These are phyloP conservation scores for Anseranas semipalmata DNA, from an alignment of 2,113 vertebrate genomes.

Conservation along the genomic window DNA sequence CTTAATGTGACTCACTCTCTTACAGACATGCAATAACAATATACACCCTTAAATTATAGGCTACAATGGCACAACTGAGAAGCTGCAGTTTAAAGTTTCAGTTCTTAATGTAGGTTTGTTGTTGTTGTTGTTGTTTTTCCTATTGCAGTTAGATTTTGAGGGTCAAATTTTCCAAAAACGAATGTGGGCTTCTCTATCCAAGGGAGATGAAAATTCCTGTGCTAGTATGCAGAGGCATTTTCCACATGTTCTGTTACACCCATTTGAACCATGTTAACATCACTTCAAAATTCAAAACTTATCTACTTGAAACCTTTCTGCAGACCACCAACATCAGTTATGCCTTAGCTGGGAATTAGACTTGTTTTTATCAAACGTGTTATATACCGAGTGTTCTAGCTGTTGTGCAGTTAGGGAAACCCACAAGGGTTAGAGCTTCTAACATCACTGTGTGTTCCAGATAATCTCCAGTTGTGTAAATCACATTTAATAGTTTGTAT, in stretches of 20 bases:
- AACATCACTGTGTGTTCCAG: not conserved
- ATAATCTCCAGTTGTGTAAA: not conserved
- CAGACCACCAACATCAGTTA: not conserved
- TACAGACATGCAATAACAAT: not conserved
- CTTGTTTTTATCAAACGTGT: not conserved
- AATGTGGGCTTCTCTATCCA: not conserved
- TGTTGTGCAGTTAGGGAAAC: not conserved
- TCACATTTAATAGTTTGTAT: not conserved
- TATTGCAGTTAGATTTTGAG: not conserved
- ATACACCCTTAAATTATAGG: not conserved
- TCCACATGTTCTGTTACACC: not conserved
- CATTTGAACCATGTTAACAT: not conserved
- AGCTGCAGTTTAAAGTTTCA: not conserved
- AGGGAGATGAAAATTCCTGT: not conserved
- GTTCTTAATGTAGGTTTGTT: not conserved
- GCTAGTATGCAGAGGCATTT: not conserved
- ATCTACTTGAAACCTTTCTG: not conserved
- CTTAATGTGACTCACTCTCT: not conserved
- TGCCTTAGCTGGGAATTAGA: not conserved
- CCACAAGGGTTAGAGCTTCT: not conserved
- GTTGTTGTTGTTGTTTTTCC: not conserved
- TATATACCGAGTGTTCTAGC: not conserved
- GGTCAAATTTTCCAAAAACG: not conserved
- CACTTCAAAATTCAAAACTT: not conserved
- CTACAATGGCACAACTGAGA: not conserved